These are phyloP conservation scores for Stegostoma tigrinum DNA, from an alignment of 2,113 vertebrate species.

Conservation along the genomic window DNA sequence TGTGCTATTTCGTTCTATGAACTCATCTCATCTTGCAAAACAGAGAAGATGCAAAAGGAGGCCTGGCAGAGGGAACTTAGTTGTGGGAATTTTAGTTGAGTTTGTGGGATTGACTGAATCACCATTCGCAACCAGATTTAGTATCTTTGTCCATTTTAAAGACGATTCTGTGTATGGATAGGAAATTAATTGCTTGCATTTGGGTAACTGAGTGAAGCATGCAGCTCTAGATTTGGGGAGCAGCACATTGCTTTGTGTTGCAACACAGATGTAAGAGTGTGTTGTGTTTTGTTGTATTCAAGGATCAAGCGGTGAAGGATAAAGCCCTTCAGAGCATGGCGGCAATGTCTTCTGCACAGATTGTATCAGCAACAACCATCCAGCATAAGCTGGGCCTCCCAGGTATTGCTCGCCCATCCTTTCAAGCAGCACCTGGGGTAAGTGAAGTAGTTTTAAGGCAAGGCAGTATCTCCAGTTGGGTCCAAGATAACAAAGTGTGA, in stretches of 20 bases:
- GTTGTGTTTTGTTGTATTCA: slow-evolving; percentile 75
- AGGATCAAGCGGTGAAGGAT: slow-evolving; percentile 99
- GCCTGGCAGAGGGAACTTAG: background rate
- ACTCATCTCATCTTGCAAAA: background rate
- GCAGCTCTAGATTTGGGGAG: too few species aligned
- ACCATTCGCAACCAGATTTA: background rate
- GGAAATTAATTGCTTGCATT: slow-evolving; percentile 1
- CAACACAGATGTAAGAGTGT: slow-evolving; percentile 61
- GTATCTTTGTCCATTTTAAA: background rate
- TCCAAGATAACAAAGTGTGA: too few species aligned
- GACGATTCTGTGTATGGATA: too few species aligned
- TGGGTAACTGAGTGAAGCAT: background rate
- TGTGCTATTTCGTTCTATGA: background rate
- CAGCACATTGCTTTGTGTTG: too few species aligned
- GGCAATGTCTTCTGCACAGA: slow-evolving; percentile 98
- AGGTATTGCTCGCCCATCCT: slow-evolving; percentile 90
- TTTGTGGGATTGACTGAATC: background rate
- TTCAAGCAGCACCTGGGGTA: slow-evolving; percentile 92
- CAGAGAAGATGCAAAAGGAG: background rate
- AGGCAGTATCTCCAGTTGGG: background rate
- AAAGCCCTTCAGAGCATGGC: slow-evolving; percentile 99
- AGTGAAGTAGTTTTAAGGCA: slow-evolving; percentile 47
- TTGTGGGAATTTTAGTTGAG: background rate
- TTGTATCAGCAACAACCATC: slow-evolving; percentile 97
- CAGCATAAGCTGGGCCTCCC: slow-evolving; percentile 98